Conservation (phyloP, 2,888 invertebrate genomes). For the Stictocephala bisonia region DNA sequence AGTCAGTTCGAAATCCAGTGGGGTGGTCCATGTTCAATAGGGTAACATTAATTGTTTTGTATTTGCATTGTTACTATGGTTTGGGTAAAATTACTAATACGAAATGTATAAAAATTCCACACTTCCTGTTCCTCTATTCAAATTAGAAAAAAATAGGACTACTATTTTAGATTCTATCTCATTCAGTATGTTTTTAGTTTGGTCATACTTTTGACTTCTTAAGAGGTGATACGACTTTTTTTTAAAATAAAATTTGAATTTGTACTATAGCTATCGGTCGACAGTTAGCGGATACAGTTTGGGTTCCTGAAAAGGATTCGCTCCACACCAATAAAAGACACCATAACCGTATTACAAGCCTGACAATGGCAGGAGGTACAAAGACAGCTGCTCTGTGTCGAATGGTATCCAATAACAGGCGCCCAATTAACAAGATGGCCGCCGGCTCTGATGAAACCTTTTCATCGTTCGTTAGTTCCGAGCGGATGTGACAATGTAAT, state of each 20-base stretch:
- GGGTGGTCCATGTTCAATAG: too few species aligned
- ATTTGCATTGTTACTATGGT: too few species aligned
- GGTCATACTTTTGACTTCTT: too few species aligned
- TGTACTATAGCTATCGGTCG: not conserved
- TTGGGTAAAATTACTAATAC: too few species aligned
- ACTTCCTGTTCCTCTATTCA: too few species aligned
- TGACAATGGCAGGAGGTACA: conserved; percentile 15
- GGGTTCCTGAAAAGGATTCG: too few species aligned
- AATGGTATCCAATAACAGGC: conserved; percentile 43
- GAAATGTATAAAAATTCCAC: too few species aligned
- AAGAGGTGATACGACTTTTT: conserved; percentile 11
- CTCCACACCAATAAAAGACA: not conserved
- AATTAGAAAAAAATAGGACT: too few species aligned
- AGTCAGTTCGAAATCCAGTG: not conserved
- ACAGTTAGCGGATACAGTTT: conserved; percentile 3
- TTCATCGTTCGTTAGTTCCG: too few species aligned
- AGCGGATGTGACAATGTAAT: conserved; percentile 33
- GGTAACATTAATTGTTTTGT: too few species aligned
- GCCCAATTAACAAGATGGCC: conserved; percentile 49
- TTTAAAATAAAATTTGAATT: conserved; percentile 11
- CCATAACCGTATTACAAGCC: conserved; percentile 20
- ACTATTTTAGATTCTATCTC: too few species aligned
- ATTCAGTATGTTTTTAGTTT: too few species aligned
- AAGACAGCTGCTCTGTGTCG: conserved; percentile 33
- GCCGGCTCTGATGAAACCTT: conserved; percentile 7